Conservation (phyloP, 2,113 vertebrate species). For the Ptychochromis oligacanthus region DNA sequence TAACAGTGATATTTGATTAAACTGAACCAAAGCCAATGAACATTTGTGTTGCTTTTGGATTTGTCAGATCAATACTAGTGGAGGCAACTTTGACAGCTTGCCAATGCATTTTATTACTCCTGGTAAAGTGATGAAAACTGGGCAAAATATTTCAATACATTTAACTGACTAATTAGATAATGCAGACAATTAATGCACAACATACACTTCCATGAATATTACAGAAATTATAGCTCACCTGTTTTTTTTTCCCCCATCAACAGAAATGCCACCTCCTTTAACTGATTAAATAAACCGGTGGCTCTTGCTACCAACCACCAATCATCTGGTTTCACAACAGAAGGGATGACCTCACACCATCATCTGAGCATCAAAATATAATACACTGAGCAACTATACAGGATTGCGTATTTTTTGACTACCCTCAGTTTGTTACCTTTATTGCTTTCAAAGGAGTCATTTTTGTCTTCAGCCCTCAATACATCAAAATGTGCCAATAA, state of each 20-base stretch:
- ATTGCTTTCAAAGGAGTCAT: background rate
- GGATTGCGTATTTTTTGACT: background rate
- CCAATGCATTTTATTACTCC: background rate
- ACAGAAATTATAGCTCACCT: background rate
- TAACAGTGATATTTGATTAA: background rate
- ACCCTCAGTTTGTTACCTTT: background rate
- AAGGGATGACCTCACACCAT: background rate
- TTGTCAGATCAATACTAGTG: background rate
- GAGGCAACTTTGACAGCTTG: background rate
- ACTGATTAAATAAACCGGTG: background rate
- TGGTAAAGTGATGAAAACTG: background rate
- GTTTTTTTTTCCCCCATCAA: fast-evolving
- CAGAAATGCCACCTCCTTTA: fast-evolving
- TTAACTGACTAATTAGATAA: background rate
- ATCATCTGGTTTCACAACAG: background rate
- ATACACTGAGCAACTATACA: background rate
- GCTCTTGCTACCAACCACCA: background rate
- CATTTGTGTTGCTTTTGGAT: background rate
- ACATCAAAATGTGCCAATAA: background rate
- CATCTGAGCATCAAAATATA: background rate
- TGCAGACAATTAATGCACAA: no score
- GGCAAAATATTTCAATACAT: background rate
- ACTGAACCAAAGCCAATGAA: background rate
- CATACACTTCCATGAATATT: background rate
- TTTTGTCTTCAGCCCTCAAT: background rate